A percentile compares a stretch with the other conserved stretches of the same genome.
These are phyloP conservation scores for Austrofundulus limnaeus DNA, from an alignment of 2,113 vertebrate species.

Conservation along the genomic window DNA sequence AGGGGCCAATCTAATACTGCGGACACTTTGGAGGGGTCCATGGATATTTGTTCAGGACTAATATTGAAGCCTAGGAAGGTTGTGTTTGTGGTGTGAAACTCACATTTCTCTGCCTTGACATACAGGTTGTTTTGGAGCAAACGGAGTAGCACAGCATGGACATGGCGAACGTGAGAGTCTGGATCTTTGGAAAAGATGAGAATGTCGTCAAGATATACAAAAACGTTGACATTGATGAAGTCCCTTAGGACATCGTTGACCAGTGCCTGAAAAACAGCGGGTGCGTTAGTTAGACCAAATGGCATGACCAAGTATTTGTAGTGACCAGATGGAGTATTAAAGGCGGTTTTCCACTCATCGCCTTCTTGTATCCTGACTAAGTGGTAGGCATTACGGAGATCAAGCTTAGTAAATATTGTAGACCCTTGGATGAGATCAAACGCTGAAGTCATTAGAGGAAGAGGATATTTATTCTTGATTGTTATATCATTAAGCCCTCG, in stretches of 20 bases:
- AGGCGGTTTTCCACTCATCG: neutral
- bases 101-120: neutral
- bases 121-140: neutral
- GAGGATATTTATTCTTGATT: neutral
- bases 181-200: too few species aligned
- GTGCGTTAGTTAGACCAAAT: too few species aligned
- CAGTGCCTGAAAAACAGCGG: too few species aligned
- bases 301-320: too few species aligned
- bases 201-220: neutral
- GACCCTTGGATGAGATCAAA: neutral
- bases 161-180: too few species aligned
- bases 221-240: too few species aligned
- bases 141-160: neutral
- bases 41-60: neutral
- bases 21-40: neutral
- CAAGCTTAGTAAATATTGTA: neutral
- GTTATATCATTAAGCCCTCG: neutral
- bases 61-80: too few species aligned
- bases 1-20: neutral
- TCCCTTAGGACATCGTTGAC: too few species aligned
- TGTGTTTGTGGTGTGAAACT: neutral
- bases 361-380: neutral
- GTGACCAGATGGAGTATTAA: neutral
- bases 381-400: too few species aligned
- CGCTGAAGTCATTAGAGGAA: neutral